A percentile compares a stretch with the other conserved stretches of the same genome.
Evolutionary conservation across 2,797 vertebrate species (phyloP).

Genomic region (Sphenopsis melanotis): DNA sequence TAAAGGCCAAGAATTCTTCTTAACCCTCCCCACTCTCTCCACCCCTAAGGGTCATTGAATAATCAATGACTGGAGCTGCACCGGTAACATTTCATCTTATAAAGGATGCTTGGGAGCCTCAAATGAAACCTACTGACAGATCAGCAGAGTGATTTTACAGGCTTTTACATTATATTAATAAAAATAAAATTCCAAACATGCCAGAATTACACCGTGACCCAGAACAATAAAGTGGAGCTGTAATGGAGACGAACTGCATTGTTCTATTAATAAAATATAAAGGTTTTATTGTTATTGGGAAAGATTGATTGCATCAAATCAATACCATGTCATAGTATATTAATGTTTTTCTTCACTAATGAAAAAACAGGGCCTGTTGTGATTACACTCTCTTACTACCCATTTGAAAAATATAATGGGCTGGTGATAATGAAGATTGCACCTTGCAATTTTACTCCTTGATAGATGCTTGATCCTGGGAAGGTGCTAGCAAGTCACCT

Average conservation of each 20-base stretch:
- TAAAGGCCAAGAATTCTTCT: not conserved
- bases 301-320: conserved; percentile 63
- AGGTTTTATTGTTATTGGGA: conserved; percentile 60
- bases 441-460: not conserved
- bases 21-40: not conserved
- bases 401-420: conserved; percentile 26
- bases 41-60: not conserved
- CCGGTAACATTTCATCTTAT: not conserved
- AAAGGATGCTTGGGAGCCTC: conserved; percentile 6
- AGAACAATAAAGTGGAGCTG: conserved; percentile 49
- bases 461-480: not conserved
- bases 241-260: conserved; percentile 44
- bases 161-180: conserved; percentile 48
- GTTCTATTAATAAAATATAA: conserved; percentile 71
- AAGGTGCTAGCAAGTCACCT: not conserved
- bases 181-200: conserved; percentile 38
- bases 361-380: conserved; percentile 33
- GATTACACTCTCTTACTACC: conserved; percentile 21
- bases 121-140: conserved; percentile 2
- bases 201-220: conserved; percentile 26
- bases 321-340: conserved; percentile 55
- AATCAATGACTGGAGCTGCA: not conserved
- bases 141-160: conserved; percentile 3
- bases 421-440: conserved; percentile 35
- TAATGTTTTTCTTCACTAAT: conserved; percentile 55